These are phyloP conservation scores for Chinchilla lanigera DNA, from an alignment of 2,113 vertebrate species.

Conservation along the genomic window DNA sequence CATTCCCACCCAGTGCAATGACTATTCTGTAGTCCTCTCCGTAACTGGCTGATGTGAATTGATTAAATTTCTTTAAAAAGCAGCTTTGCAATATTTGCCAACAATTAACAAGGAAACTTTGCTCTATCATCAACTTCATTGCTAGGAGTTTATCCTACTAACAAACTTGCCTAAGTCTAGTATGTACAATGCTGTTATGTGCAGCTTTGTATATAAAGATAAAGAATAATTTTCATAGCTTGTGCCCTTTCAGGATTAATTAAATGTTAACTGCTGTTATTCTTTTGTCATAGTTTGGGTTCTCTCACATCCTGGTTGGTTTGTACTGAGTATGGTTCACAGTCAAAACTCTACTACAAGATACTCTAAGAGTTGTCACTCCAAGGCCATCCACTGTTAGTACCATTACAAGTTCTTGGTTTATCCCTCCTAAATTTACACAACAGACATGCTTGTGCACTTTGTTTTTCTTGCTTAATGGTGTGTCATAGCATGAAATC, in stretches of 20 bases:
- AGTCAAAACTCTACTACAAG: neutral
- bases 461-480: neutral
- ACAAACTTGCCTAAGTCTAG: neutral
- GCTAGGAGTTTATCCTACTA: slow-evolving; percentile 12
- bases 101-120: slow-evolving; percentile 47
- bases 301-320: neutral
- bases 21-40: slow-evolving; percentile 6
- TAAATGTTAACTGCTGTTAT: neutral
- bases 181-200: neutral
- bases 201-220: neutral
- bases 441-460: neutral
- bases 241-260: neutral
- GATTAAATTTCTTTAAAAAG: slow-evolving; percentile 22
- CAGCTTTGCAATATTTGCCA: neutral
- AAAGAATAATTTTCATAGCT: neutral
- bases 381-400: neutral
- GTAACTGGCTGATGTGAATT: neutral
- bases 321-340: neutral
- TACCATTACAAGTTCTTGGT: neutral
- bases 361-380: neutral
- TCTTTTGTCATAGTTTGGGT: neutral
- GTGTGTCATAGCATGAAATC: neutral
- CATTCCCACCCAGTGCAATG: neutral
- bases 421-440: neutral
- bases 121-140: neutral